Evolutionary conservation across 2,888 invertebrate species (phyloP).

Genomic region (Drosophila aldrichi): DNA sequence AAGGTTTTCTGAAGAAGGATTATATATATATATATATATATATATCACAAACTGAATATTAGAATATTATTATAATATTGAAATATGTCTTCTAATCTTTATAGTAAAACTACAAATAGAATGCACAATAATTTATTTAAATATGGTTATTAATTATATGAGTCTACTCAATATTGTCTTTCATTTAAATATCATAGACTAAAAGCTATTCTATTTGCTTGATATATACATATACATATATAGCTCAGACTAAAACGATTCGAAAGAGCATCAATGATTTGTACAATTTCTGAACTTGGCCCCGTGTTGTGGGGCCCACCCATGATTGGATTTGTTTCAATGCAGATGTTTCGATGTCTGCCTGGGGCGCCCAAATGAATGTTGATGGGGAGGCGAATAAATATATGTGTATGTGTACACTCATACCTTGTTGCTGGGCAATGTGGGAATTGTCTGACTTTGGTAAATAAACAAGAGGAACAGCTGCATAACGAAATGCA

Average conservation of each 20-base stretch:
- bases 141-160: no score
- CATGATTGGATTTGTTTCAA: constrained; percentile 32
- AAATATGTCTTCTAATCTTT: no score
- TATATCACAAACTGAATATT: no score
- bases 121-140: no score
- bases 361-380: constrained; percentile 3
- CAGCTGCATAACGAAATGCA: constrained; percentile 34
- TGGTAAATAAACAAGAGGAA: constrained; percentile 42
- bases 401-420: background rate
- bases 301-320: background rate
- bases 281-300: background rate
- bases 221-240: background rate
- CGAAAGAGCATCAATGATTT: constrained; percentile 14
- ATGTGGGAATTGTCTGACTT: constrained; percentile 35
- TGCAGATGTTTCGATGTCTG: constrained; percentile 32
- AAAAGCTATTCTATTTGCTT: no score
- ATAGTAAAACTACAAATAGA: no score
- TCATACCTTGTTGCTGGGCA: constrained; percentile 20
- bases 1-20: no score
- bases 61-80: no score
- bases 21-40: no score
- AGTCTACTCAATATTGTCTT: no score
- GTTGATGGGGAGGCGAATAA: no score
- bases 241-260: background rate
- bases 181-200: no score